Conservation (phyloP, 2,113 vertebrate species). For the Petromus typicus region DNA sequence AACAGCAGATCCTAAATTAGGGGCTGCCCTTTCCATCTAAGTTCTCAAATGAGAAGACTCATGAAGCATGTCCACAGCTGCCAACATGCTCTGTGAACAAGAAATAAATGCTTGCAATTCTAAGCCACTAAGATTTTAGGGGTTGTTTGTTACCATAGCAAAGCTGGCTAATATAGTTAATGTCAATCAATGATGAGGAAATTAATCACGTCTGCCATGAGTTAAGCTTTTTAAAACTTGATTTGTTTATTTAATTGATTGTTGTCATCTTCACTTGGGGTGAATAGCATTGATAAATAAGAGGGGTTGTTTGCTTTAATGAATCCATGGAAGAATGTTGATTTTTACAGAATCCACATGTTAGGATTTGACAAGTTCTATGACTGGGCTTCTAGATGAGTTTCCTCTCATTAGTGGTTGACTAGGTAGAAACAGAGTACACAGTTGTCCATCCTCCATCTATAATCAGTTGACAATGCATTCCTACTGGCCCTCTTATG, state of each 20-base stretch:
- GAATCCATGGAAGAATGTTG: conserved; percentile 52
- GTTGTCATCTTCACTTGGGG: conserved; percentile 80
- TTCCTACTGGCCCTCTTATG: not conserved
- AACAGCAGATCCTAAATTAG: conserved; percentile 20
- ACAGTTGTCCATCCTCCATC: not conserved
- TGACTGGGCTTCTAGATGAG: not conserved
- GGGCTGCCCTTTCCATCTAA: conserved; percentile 8
- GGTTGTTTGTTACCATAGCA: conserved; percentile 74
- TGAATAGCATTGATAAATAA: conserved; percentile 79
- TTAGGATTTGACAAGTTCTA: conserved; percentile 55
- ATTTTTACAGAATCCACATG: conserved; percentile 52
- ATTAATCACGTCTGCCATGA: conserved; percentile 79
- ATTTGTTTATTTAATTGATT: conserved; percentile 82
- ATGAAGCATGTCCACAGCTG: not conserved
- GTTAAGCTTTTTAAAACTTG: conserved; percentile 78
- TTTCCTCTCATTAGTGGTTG: conserved; percentile 30
- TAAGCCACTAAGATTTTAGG: conserved; percentile 54
- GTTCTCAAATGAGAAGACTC: not conserved
- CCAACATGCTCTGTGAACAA: conserved; percentile 28
- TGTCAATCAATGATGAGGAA: conserved; percentile 80
- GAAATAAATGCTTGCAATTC: conserved; percentile 24
- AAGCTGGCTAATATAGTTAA: conserved; percentile 74
- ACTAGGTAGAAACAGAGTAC: not conserved
- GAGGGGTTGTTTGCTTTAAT: conserved; percentile 73
- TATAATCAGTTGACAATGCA: not conserved